Base-by-base conservation (phyloP, 1,140 invertebrate species). In the Acromyrmex charruanus region DNA sequence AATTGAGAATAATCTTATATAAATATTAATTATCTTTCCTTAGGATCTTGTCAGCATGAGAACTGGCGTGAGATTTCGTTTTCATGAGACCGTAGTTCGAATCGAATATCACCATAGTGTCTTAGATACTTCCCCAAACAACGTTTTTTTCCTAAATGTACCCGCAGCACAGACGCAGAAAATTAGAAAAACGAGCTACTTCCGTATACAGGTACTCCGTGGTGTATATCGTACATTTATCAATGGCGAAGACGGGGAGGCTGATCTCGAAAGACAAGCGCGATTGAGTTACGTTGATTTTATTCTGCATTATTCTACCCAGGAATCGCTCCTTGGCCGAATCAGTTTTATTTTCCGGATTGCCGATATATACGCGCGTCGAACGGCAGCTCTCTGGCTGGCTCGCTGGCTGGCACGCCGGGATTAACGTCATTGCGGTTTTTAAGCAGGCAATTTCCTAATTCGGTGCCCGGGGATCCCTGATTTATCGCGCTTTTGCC, bases 271-370 rank as follows among this genome's bases (percentile, higher is more conserved):
- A 93, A 94, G 94, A 94, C 93, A 92, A 92, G 89, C 88, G 88
- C 94, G 93, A 95, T 95, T 95, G 94, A 95, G 94, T 95, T 95
- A 95, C 94, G 94, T 93, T 95, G 94, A 95, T 95, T 95, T 95
- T 95, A 95, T 95, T 93, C 94, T 68, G 86, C 85, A 91, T 94
- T 93, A 93, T 93, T 93, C 93, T 91, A 93, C 86, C 92, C 92
- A 71, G 82, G 85, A 53, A 85, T 75, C 80, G 85, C 90, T 86
- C 55, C 80, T 89, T 87, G 82, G 90, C 87, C 86, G 79, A 89
- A 88, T 93, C 90, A 89, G 86, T 94, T 93, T 95, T 94, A 94
- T 94, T 94, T 93, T 85, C 89, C 68, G 88, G 74, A 72, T 87
- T 87, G 88, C 82, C 74, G 86, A 75, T 87, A 58, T 61, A 59